phyloP scores from a whole-genome alignment of 2,888 invertebrate species.

The Scrobipalpa costella region DNA sequence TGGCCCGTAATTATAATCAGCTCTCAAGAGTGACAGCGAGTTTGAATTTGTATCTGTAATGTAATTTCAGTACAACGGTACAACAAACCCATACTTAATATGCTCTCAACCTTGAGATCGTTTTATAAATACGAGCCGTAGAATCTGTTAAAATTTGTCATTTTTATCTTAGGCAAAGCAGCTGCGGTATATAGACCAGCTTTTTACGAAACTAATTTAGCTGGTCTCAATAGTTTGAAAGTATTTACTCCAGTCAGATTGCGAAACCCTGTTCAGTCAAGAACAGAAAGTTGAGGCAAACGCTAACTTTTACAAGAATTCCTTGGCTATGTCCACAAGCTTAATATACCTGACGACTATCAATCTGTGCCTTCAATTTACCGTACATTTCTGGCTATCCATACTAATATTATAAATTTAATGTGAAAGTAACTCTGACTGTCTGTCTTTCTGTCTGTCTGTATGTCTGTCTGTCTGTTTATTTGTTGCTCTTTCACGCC shows the following conservation, averaged over 20 bases:
- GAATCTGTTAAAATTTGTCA: background rate
- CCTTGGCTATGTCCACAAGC: constrained; percentile 23
- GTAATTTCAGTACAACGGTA: too few relatives aligned
- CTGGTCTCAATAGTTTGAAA: constrained; percentile 22
- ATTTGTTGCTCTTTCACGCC: too few relatives aligned
- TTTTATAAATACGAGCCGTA: too few relatives aligned
- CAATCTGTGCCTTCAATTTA: background rate
- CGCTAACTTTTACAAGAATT: constrained; percentile 23
- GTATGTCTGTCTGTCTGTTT: too few relatives aligned
- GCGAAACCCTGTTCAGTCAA: constrained; percentile 24
- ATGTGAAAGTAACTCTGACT: too few relatives aligned
- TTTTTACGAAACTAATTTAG: constrained; percentile 22
- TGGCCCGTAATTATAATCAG: too few relatives aligned
- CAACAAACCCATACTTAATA: too few relatives aligned
- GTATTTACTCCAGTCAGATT: constrained; percentile 24
- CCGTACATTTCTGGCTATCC: background rate
- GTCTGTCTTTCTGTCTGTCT: too few relatives aligned
- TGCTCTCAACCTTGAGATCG: too few relatives aligned
- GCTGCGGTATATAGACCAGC: background rate
- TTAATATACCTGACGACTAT: background rate
- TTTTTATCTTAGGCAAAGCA: background rate
- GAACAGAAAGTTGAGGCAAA: constrained; percentile 19
- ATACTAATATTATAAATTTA: too few relatives aligned
- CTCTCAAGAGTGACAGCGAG: too few relatives aligned
- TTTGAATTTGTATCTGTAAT: too few relatives aligned